Evolutionary conservation across 2,797 vertebrate species (phyloP), one percentile per base, ranked within the genome.

Genomic region (Semaprochilodus insignis): DNA sequence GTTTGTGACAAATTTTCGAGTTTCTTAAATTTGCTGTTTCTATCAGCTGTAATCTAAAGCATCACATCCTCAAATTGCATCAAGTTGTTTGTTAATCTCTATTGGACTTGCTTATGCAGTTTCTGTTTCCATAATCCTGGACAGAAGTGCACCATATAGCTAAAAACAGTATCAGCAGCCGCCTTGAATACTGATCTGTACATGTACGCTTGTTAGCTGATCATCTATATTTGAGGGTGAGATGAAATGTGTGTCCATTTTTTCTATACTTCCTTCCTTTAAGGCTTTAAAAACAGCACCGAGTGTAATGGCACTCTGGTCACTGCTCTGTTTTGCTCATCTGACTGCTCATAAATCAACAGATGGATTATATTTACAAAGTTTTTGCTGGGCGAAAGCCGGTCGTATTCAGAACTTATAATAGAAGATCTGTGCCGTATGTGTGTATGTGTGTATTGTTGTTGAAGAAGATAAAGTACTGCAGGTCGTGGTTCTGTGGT

Each of bases 291-390:
- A 1, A 21, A 59, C 17, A 59, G 57, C 19, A n/a, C 57, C 10
- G 57, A 59, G n/a, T 31, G 62, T 31, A 16, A 15, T 52, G 11
- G n/a, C 25, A 44, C 17, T 69, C 66, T 40, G 66, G 34, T 21
- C n/a, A 23, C 34, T 27, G 70, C 10, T 73, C 25, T 72, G 23
- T 51, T 70, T 44, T 48, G 11, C 1, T n/a, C 31, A 19, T 70
- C 66, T 70, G 66, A 13, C 40, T 52, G 44, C 44, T 51, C 25
- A 21, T 71, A 71, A 71, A 51, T 71, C 69, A 71, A 25, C 51
- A 27, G 60, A 27, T 16, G 60, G 25, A 51, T 51, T n/a, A 44
- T 44, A 23, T 70, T 70, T 48, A 25, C 60, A 31, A 19, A 31
- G 62, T 31, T 17, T 72, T 72, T 52, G 14, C 11, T 27, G 23